phyloP scores from a whole-genome alignment of 2,888 invertebrate species.

The Oasisia sp. region DNA sequence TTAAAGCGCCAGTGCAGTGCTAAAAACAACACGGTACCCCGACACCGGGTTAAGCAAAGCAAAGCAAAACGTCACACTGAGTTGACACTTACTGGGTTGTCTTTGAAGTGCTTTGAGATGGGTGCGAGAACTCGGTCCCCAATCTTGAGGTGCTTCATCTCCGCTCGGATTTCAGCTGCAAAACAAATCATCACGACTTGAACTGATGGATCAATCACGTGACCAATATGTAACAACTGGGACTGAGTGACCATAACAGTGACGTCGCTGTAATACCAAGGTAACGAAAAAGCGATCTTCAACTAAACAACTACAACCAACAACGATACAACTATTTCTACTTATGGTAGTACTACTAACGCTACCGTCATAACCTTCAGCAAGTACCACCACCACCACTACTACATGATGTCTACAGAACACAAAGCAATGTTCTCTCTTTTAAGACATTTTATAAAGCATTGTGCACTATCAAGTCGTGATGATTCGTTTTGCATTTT shows the following conservation, averaged over 20 bases:
- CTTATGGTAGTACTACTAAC: too few relatives aligned
- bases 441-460: too few relatives aligned
- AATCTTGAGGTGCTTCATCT: slow-evolving; percentile 54
- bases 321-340: too few relatives aligned
- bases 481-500: too few relatives aligned
- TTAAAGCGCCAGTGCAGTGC: neutral
- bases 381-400: too few relatives aligned
- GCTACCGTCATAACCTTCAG: too few relatives aligned
- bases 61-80: neutral
- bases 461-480: neutral
- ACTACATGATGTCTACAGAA: too few relatives aligned
- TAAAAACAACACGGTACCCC: neutral
- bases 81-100: slow-evolving; percentile 40
- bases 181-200: neutral
- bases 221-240: neutral
- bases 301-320: too few relatives aligned
- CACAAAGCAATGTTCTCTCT: too few relatives aligned
- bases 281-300: too few relatives aligned
- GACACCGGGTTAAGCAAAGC: neutral
- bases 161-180: slow-evolving; percentile 58
- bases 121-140: slow-evolving; percentile 54
- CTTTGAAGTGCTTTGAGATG: slow-evolving; percentile 59
- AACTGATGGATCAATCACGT: too few relatives aligned
- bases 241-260: neutral
- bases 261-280: too few relatives aligned